phyloP scores from a whole-genome alignment of 2,888 invertebrate genomes.

The Leptothorax acervorum region DNA sequence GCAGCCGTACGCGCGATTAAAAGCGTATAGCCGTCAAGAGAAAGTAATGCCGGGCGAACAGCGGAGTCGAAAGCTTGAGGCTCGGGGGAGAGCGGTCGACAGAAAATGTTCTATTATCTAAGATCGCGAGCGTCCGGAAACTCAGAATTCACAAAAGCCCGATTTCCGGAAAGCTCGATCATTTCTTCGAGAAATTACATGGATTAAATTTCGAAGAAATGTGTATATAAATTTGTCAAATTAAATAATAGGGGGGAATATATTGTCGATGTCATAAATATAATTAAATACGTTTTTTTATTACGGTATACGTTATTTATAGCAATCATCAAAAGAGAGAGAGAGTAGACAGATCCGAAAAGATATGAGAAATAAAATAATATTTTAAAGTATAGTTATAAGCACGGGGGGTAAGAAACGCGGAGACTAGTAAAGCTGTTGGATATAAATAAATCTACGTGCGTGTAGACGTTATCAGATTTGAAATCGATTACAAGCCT shows the following conservation, averaged over 20 bases:
- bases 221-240: neutral
- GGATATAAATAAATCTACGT: neutral
- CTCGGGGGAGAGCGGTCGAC: neutral
- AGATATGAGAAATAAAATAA: neutral
- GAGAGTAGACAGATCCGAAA: no score
- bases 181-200: neutral
- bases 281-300: neutral
- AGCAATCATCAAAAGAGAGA: neutral
- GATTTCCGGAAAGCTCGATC: neutral
- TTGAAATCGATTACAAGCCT: slow-evolving; percentile 80
- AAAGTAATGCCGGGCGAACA: slow-evolving; percentile 8
- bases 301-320: neutral
- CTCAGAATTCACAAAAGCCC: neutral
- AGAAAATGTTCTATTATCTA: neutral
- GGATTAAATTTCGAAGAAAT: neutral
- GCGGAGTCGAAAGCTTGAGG: neutral
- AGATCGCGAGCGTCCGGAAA: neutral
- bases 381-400: neutral
- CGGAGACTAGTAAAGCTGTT: neutral
- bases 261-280: neutral
- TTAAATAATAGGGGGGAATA: neutral
- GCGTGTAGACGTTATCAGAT: slow-evolving; percentile 72
- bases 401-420: neutral
- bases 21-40: slow-evolving; percentile 71
- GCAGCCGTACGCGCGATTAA: slow-evolving; percentile 75